Percentiles rank a stretch among this genome's conserved stretches.
Evolutionary conservation across 2,113 vertebrate species (phyloP).

Genomic region (Reinhardtius hippoglossoides): DNA sequence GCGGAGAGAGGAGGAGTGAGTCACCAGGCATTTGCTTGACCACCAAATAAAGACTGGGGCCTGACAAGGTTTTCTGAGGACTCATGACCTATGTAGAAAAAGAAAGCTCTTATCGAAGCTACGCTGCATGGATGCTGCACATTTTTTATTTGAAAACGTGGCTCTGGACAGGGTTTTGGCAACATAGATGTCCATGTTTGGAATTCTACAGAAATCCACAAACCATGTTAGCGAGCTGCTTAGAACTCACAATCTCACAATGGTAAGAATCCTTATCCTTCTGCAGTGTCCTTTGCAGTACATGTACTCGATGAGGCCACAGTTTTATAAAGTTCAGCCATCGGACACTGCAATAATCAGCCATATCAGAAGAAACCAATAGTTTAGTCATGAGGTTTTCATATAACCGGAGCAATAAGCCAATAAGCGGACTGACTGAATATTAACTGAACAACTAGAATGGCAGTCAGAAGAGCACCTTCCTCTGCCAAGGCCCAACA

Average conservation of each 20-base stretch:
- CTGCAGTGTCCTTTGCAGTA: constrained; percentile 8
- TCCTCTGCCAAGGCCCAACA: too few relatives aligned
- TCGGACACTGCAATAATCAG: constrained; percentile 8
- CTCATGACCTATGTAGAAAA: constrained; percentile 13
- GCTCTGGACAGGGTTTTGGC: neutral
- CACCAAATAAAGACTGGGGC: constrained; percentile 43
- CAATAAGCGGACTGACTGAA: neutral
- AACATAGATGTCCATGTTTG: constrained; percentile 12
- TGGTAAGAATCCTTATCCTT: neutral
- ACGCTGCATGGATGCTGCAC: constrained; percentile 7
- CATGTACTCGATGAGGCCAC: constrained; percentile 3
- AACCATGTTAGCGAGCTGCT: neutral
- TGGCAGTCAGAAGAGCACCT: too few relatives aligned
- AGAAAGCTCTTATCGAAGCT: constrained; percentile 15
- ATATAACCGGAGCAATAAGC: neutral
- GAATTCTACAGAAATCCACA: neutral
- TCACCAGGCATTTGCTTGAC: constrained; percentile 59
- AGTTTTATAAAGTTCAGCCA: neutral
- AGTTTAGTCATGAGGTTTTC: neutral
- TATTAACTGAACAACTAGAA: too few relatives aligned
- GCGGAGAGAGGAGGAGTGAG: constrained; percentile 31
- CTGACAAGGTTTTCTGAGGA: constrained; percentile 31
- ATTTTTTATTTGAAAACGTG: neutral
- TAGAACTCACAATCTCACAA: neutral
- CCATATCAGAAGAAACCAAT: neutral